Evolutionary conservation across 2,888 invertebrate species (phyloP).

Genomic region (Pocota personata): DNA sequence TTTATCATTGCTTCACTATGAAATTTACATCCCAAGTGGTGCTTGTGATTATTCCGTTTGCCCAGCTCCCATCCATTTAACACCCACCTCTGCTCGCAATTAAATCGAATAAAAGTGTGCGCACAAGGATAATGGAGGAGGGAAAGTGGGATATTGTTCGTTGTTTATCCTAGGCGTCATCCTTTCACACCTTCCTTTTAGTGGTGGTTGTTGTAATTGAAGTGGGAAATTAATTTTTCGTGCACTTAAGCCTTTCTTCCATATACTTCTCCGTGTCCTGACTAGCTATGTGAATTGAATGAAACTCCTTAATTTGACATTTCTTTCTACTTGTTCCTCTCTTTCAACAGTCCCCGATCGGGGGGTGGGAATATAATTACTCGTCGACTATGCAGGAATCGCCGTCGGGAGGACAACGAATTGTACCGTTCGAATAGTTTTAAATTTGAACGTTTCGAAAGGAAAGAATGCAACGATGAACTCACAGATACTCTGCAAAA

Average conservation of each 20-base stretch:
- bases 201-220: slow-evolving; percentile 27
- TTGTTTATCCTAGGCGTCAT: slow-evolving; percentile 23
- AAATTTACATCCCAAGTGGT: slow-evolving; percentile 60
- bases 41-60: slow-evolving; percentile 41
- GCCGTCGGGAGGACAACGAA: slow-evolving; percentile 91
- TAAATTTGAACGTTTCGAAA: slow-evolving; percentile 92
- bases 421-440: slow-evolving; percentile 94
- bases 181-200: slow-evolving; percentile 20
- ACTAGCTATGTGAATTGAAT: neutral
- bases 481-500: slow-evolving; percentile 85
- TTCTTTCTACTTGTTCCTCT: slow-evolving; percentile 14
- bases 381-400: slow-evolving; percentile 89
- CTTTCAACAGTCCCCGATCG: slow-evolving; percentile 78
- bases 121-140: slow-evolving; percentile 21
- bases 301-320: neutral
- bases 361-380: slow-evolving; percentile 84
- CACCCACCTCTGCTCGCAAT: slow-evolving; percentile 29
- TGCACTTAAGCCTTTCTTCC: slow-evolving; percentile 8
- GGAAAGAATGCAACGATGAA: slow-evolving; percentile 87
- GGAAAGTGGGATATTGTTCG: neutral
- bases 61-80: neutral
- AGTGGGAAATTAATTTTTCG: slow-evolving; percentile 47
- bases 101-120: slow-evolving; percentile 50
- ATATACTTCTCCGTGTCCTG: slow-evolving; percentile 1
- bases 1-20: slow-evolving; percentile 48